Evolutionary conservation across 1,140 invertebrate genomes (phyloP), one percentile per base, ranked within the genome.

Genomic region (Bombus pyrosoma): DNA sequence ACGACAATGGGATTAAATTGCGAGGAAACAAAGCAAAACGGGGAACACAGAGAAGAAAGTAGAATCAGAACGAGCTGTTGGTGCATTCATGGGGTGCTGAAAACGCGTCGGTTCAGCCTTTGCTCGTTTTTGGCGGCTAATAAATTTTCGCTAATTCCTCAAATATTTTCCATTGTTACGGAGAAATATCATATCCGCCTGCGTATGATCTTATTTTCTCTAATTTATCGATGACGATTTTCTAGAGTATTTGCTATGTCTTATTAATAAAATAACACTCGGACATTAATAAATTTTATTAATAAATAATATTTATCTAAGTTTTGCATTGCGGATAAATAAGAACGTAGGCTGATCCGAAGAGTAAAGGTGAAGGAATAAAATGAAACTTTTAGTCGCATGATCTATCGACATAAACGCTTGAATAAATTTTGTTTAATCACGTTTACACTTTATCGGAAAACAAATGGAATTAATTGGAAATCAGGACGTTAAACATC

Each of bases 131-230:
- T 18, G 73, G 5, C 57, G 22, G 47, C 41, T 79, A 79, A 87
- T 88, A 79, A 88, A 87, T 79, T 83, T 64, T 83, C 62, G 3
- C 18, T 84, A 83, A 87, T 73, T 88, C 13, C n/a, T 64, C 62
- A 13, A 64, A 64, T 15, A 59, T 25, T 28, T 28, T 59, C 73
- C 39, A 41, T 75, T 62, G 64, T 83, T 25, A n/a, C 15, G 15
- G 28, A 43, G 34, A 43, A 71, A 39, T 81, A 39, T 71, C 43
- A 69, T 12, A 53, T 13, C n/a, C 8, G 28, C 9, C 13, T 32
- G 47, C 18, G 47, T 53, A n/a, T 57, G 34, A n/a, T 28, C 8
- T 47, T 9, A 41, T 71, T 22, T 37, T 53, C 66, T 18, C 34
- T 37, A 53, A 53, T 53, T 53, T 53, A 32, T 71, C 34, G 3